These are phyloP conservation scores for Ennomos fuscantarius DNA, from an alignment of 2,888 invertebrate genomes.

Conservation along the genomic window DNA sequence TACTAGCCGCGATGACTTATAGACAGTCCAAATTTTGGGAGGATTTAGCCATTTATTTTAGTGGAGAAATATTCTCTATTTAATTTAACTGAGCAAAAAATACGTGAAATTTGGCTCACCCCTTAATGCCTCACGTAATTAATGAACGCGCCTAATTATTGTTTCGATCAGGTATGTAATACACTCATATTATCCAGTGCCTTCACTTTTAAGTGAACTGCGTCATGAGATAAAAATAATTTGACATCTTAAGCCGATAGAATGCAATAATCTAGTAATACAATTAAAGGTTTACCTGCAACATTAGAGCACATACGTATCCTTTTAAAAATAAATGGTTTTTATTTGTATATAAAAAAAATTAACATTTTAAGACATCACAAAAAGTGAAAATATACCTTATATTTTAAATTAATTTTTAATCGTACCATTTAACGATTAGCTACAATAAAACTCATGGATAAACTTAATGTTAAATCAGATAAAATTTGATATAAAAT, in stretches of 20 bases:
- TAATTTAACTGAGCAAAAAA: too few species aligned
- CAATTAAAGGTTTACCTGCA: slow-evolving; percentile 4
- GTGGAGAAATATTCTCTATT: too few species aligned
- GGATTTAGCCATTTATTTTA: too few species aligned
- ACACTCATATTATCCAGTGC: slow-evolving; percentile 65
- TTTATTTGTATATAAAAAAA: too few species aligned
- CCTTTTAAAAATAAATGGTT: neutral
- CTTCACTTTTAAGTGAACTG: slow-evolving; percentile 56
- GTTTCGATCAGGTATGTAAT: slow-evolving; percentile 60
- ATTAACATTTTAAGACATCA: too few species aligned
- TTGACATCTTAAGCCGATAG: neutral
- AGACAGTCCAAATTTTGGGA: too few species aligned
- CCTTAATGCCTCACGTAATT: too few species aligned
- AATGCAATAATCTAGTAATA: slow-evolving; percentile 1
- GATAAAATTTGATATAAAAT: slow-evolving; percentile 18
- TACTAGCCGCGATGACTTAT: too few species aligned
- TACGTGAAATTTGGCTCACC: too few species aligned
- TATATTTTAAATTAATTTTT: too few species aligned
- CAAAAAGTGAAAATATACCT: too few species aligned
- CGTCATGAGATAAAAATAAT: slow-evolving; percentile 19
- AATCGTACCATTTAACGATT: neutral
- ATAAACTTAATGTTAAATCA: slow-evolving; percentile 41
- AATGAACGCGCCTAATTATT: too few species aligned
- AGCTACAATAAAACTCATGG: slow-evolving; percentile 44
- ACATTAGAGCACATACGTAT: slow-evolving; percentile 12